Conservation (phyloP, 2,888 invertebrate genomes). For the Ectemnius cavifrons region DNA sequence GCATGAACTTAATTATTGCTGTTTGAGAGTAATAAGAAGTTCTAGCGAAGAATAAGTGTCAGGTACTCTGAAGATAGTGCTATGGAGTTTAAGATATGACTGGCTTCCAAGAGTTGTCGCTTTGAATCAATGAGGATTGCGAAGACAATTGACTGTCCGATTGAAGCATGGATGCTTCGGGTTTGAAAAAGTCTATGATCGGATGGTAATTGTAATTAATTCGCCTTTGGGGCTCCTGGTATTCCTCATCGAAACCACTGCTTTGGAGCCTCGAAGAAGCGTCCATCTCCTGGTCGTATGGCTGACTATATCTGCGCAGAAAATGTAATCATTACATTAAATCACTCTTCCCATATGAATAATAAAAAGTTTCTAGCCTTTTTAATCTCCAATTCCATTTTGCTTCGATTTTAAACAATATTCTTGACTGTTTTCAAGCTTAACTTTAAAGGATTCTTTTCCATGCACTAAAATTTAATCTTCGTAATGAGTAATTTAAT, state of each 20-base stretch:
- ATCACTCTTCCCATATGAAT: not conserved
- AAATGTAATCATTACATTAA: not conserved
- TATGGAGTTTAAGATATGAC: conserved; percentile 65
- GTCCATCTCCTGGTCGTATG: conserved; percentile 65
- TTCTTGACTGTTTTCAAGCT: no score
- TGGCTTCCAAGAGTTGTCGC: conserved; percentile 74
- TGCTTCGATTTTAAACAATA: no score
- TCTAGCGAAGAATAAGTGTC: conserved; percentile 41
- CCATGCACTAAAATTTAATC: no score
- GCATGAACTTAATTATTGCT: no score
- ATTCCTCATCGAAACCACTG: conserved; percentile 73
- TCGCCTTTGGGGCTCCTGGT: conserved; percentile 78
- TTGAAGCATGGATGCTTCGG: conserved; percentile 75
- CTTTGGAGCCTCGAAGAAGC: conserved; percentile 63
- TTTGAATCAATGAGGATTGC: conserved; percentile 39
- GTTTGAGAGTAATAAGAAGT: no score
- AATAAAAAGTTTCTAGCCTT: no score
- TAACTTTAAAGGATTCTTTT: no score
- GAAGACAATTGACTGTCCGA: conserved; percentile 57
- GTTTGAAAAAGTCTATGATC: conserved; percentile 88
- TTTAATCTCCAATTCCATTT: no score
- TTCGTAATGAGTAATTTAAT: no score
- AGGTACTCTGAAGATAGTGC: conserved; percentile 63
- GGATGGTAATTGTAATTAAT: conserved; percentile 91
- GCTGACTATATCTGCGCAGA: conserved; percentile 63